Percentiles rank a stretch among this genome's conserved stretches.
phyloP scores from a whole-genome alignment of 2,888 invertebrate species.

The Bellardia pandia region DNA sequence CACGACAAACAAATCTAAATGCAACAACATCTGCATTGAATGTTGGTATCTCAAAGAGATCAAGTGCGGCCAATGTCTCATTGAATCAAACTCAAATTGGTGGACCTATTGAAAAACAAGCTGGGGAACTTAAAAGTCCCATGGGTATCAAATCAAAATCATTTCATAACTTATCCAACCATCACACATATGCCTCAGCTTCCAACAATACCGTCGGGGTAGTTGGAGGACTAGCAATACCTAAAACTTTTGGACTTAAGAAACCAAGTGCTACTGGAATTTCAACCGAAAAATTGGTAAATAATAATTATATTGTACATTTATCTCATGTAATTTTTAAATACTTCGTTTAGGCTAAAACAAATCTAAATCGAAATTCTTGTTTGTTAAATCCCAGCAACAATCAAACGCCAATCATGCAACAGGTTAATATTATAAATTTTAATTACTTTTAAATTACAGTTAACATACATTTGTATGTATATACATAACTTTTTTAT shows the following conservation, averaged over 20 bases:
- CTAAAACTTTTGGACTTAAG: conserved; percentile 65
- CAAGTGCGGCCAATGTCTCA: conserved; percentile 60
- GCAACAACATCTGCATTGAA: conserved; percentile 53
- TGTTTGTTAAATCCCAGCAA: conserved; percentile 42
- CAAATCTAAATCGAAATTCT: conserved; percentile 54
- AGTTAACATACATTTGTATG: background rate
- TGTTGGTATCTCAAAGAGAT: conserved; percentile 32
- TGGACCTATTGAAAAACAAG: conserved; percentile 34
- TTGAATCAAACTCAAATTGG: conserved; percentile 49
- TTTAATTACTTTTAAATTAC: background rate
- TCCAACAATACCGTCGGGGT: conserved; percentile 15
- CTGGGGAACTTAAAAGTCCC: conserved; percentile 81
- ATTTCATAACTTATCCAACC: conserved; percentile 81
- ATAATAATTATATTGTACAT: background rate
- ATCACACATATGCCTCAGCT: conserved; percentile 66
- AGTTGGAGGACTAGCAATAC: conserved; percentile 24
- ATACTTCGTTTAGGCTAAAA: conserved; percentile 51
- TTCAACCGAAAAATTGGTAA: conserved; percentile 63
- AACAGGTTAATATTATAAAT: conserved; percentile 58
- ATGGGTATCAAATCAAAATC: conserved; percentile 84
- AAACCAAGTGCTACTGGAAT: conserved; percentile 62
- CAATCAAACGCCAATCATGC: conserved; percentile 38
- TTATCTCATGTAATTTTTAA: background rate
- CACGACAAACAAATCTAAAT: conserved; percentile 58
- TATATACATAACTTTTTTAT: background rate